These are phyloP conservation scores for Cydia amplana DNA, from an alignment of 1,140 invertebrate genomes.

Conservation along the genomic window DNA sequence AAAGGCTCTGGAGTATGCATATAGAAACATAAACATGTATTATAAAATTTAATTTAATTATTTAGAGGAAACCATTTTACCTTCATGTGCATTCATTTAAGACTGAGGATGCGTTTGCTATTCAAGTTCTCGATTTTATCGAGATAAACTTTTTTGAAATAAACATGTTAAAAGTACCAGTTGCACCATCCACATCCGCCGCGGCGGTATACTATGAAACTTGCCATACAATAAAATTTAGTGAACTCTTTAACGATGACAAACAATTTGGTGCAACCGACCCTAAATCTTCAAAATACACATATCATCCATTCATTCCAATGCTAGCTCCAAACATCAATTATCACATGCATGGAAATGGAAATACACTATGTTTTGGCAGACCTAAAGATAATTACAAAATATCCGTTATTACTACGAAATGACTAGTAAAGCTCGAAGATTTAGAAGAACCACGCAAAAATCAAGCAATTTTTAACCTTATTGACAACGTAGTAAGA, in stretches of 20 bases:
- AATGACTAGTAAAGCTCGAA: slow-evolving; percentile 19
- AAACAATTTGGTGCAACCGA: too few species aligned
- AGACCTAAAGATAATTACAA: slow-evolving; percentile 6
- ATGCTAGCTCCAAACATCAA: not conserved
- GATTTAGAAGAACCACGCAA: slow-evolving; percentile 11
- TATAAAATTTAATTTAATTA: not conserved
- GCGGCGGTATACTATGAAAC: too few species aligned
- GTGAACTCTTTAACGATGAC: too few species aligned
- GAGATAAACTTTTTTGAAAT: not conserved
- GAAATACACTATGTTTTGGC: slow-evolving; percentile 12
- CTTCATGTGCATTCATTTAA: not conserved
- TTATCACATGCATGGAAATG: too few species aligned
- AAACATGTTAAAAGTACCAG: not conserved
- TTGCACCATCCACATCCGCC: too few species aligned
- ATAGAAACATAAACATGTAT: not conserved
- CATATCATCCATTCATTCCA: not conserved
- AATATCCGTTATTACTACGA: not conserved
- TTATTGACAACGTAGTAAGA: not conserved
- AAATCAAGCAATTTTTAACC: not conserved
- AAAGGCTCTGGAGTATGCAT: not conserved
- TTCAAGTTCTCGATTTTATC: not conserved
- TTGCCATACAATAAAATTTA: too few species aligned
- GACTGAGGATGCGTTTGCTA: not conserved
- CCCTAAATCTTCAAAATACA: not conserved
- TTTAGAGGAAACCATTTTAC: too few species aligned